A percentile compares a stretch with the other conserved stretches of the same genome.
phyloP scores from a whole-genome alignment of 2,113 vertebrate genomes.

The Athene noctua region DNA sequence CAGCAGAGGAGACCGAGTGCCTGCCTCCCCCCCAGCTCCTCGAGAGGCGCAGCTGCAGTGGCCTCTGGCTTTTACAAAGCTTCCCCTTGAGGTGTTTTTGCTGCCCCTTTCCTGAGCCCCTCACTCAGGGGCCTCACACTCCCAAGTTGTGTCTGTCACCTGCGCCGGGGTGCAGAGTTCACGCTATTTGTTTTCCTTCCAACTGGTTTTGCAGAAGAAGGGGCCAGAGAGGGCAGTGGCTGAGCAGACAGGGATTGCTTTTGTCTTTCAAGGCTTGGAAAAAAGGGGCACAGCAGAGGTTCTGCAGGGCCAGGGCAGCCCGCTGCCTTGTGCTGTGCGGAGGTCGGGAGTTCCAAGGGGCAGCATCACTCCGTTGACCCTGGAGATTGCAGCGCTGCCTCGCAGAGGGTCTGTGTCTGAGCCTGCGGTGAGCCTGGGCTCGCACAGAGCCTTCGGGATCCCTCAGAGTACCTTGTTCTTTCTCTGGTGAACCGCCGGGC shows the following conservation, averaged over 20 bases:
- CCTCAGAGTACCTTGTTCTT: accelerated
- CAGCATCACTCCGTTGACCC: accelerated
- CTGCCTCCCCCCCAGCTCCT: neutral
- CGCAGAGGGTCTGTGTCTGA: neutral
- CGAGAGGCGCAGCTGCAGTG: neutral
- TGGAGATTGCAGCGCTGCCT: neutral
- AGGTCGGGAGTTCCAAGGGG: neutral
- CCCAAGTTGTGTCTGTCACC: accelerated
- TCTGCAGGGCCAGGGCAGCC: too few relatives aligned
- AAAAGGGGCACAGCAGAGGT: accelerated
- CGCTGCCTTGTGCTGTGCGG: too few relatives aligned
- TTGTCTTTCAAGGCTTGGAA: neutral
- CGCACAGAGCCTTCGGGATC: neutral
- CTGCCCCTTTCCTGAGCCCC: neutral
- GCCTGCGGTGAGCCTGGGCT: neutral
- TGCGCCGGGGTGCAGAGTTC: accelerated
- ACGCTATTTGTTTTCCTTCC: neutral
- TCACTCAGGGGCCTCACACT: accelerated
- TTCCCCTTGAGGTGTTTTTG: neutral
- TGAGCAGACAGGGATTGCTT: neutral
- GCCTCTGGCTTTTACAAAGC: neutral
- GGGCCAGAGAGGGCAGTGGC: neutral
- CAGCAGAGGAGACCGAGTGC: neutral
- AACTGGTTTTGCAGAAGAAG: neutral
- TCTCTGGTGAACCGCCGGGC: accelerated